Conservation (phyloP, 2,113 vertebrate species). For the Ardeotis arabs region DNA sequence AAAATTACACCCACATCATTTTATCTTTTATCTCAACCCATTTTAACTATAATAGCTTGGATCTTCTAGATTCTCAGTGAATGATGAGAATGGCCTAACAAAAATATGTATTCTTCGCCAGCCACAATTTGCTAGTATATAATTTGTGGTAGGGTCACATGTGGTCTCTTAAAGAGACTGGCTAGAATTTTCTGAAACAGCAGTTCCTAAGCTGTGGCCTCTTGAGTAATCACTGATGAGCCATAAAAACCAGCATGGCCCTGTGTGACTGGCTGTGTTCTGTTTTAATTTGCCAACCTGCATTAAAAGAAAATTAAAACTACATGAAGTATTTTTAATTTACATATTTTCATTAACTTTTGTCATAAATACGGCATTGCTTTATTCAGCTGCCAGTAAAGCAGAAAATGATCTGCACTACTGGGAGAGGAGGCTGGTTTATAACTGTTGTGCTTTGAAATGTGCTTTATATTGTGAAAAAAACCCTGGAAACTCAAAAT, state of each 20-base stretch:
- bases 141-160: neutral
- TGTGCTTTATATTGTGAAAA: neutral
- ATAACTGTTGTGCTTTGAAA: neutral
- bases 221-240: neutral
- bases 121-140: neutral
- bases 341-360: neutral
- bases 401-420: neutral
- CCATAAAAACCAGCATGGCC: neutral
- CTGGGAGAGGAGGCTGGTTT: neutral
- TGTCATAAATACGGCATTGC: neutral
- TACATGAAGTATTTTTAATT: neutral
- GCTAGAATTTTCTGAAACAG: neutral
- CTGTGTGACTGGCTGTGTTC: neutral
- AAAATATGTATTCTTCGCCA: neutral
- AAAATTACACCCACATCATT: neutral
- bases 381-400: slow-evolving; percentile 18
- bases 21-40: neutral
- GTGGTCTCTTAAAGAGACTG: neutral
- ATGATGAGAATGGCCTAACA: neutral
- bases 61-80: neutral
- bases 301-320: slow-evolving; percentile 1
- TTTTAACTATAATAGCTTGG: neutral
- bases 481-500: neutral
- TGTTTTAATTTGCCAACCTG: neutral
- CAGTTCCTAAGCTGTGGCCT: neutral